phyloP scores from a whole-genome alignment of 2,797 vertebrate genomes.

The Chromobotia macracanthus region DNA sequence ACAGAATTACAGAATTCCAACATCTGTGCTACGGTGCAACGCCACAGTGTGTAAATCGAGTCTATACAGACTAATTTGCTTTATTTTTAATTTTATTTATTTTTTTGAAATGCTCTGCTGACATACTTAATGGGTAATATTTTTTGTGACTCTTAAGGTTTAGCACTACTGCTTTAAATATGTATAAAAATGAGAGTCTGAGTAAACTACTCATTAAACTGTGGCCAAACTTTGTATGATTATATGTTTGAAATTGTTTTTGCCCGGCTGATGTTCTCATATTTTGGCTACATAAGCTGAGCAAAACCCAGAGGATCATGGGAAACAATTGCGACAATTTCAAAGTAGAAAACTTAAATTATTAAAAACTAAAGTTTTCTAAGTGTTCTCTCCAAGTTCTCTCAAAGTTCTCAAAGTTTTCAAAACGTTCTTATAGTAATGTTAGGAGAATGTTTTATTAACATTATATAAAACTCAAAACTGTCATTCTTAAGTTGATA shows the following conservation, averaged over 20 bases:
- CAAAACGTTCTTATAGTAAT: no score
- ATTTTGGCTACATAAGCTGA: slow-evolving; percentile 45
- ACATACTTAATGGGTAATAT: not conserved
- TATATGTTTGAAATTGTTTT: slow-evolving; percentile 23
- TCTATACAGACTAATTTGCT: not conserved
- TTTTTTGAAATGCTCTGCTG: not conserved
- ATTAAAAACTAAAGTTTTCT: no score
- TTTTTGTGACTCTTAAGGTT: not conserved
- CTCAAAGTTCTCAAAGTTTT: no score
- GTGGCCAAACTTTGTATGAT: slow-evolving; percentile 9
- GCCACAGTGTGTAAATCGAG: not conserved
- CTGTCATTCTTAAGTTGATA: no score
- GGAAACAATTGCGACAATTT: not conserved
- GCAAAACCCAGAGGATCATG: not conserved
- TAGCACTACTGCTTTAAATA: not conserved
- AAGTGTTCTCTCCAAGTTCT: no score
- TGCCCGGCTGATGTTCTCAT: slow-evolving; percentile 23
- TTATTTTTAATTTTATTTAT: not conserved
- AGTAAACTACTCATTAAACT: not conserved
- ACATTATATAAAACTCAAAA: no score
- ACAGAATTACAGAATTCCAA: not conserved
- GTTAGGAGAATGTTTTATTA: no score
- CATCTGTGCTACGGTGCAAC: not conserved
- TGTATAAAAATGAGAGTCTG: not conserved
- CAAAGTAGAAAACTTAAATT: not conserved